Evolutionary conservation across 2,797 vertebrate species (phyloP), one percentile per base, ranked within the genome.

Genomic region (Nothura maculosa): DNA sequence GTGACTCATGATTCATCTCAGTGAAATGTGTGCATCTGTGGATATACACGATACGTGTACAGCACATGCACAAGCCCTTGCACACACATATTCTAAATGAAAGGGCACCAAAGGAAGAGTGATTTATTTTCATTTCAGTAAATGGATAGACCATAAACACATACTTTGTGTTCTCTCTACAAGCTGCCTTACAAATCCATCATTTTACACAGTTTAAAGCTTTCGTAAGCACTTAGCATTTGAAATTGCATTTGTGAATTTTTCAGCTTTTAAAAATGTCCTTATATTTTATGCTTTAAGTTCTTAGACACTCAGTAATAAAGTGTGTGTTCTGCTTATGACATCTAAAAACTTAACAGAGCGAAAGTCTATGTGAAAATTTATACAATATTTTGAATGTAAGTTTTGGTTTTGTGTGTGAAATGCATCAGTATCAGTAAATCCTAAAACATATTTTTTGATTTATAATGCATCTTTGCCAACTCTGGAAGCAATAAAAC

Each of bases 401-500:
- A 89, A 63, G 73, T 67, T 47, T 40, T 69, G 61, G 86, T 81
- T 57, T 80, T 30, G 24, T 81, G 11, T 85, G 69, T 76, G 67
- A 93, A 93, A 92, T 73, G 43, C 76, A 83, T 87, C 47, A n/a
- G 11, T 80, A 57, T 19, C 38, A 86, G 63, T 17, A 91, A 88
- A 95, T 43, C 0, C 4, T 28, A 89, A 85, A 87, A 81, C 1
- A 18, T 25, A 60, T 34, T 86, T 68, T 48, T 50, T 25, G 67
- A 92, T 89, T 95, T 92, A 92, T 90, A 93, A 78, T 62, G 67
- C 62, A 83, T 52, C 83, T 80, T 79, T 28, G 54, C 38, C 3
- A 5, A 61, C 75, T 55, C 54, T 67, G 50, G 66, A 78, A 85
- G 48, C 77, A 87, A 85, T 95, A 95, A 89, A 78, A 36, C 27